A percentile compares a stretch with the other conserved stretches of the same genome.
Evolutionary conservation across 1,140 invertebrate genomes (phyloP).

Genomic region (Bombus consobrinus): DNA sequence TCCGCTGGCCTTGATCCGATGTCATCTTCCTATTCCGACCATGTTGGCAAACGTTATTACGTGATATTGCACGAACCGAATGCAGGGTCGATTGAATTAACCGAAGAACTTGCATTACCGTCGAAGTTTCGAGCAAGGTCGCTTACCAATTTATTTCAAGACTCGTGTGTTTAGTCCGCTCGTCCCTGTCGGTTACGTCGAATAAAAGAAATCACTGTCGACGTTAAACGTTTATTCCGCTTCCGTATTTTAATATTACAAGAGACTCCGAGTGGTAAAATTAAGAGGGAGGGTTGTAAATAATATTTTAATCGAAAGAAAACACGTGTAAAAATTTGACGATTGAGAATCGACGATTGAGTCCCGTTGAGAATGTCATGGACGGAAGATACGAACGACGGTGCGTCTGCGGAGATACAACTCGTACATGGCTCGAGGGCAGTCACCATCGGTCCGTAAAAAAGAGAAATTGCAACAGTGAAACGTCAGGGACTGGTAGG

Average conservation of each 20-base stretch:
- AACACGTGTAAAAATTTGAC: too few species aligned
- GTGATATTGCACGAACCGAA: slow-evolving; percentile 43
- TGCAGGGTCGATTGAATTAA: slow-evolving; percentile 47
- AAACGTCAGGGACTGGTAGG: slow-evolving; percentile 52
- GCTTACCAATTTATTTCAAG: slow-evolving; percentile 19
- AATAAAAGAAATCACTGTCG: too few species aligned
- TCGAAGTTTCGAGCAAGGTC: slow-evolving; percentile 29
- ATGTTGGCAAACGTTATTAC: slow-evolving; percentile 49
- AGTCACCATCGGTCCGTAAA: slow-evolving; percentile 51
- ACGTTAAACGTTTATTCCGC: too few species aligned
- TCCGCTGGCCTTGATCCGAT: slow-evolving; percentile 24
- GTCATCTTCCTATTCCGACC: slow-evolving; percentile 49
- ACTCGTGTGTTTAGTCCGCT: neutral
- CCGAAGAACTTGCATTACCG: slow-evolving; percentile 16
- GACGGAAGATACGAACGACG: too few species aligned
- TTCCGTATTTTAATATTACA: too few species aligned
- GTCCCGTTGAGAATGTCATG: too few species aligned
- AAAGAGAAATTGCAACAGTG: slow-evolving; percentile 36
- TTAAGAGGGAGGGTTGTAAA: fast-evolving
- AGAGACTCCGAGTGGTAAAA: too few species aligned
- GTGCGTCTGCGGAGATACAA: neutral
- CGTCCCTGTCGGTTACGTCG: too few species aligned
- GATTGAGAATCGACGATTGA: too few species aligned
- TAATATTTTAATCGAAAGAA: too few species aligned
- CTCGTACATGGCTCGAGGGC: neutral